Evolutionary conservation across 2,888 invertebrate genomes (phyloP).

Genomic region (Aphodius granarius): DNA sequence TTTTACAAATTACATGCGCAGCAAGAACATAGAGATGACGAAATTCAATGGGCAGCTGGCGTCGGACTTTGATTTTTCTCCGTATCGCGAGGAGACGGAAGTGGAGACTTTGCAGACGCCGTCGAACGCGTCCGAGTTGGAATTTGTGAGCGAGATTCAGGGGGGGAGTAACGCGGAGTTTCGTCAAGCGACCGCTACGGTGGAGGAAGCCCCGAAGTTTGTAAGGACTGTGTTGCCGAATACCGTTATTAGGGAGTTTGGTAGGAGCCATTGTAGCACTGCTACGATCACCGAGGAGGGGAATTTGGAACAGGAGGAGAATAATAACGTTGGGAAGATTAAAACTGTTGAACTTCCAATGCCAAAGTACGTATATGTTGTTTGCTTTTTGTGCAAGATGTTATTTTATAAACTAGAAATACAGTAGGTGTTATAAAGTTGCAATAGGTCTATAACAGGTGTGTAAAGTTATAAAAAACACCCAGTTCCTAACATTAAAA

Average conservation of each 20-base stretch:
- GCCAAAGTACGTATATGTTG: constrained; percentile 54
- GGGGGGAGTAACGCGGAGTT: constrained; percentile 30
- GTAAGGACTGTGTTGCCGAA: constrained; percentile 54
- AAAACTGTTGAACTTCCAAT: constrained; percentile 61
- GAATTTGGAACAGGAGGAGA: constrained; percentile 45
- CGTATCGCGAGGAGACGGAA: constrained; percentile 53
- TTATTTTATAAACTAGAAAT: too few species aligned
- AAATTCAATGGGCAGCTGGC: constrained; percentile 51
- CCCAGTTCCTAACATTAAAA: too few species aligned
- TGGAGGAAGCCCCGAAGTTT: constrained; percentile 49
- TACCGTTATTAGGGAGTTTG: constrained; percentile 51
- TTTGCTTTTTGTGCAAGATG: too few species aligned
- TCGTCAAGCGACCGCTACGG: constrained; percentile 36
- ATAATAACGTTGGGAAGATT: constrained; percentile 13
- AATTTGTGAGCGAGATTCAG: constrained; percentile 55
- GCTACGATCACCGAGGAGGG: constrained; percentile 20
- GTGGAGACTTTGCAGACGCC: constrained; percentile 71
- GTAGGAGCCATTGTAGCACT: background rate
- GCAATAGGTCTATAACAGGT: too few species aligned
- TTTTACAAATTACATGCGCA: constrained; percentile 74
- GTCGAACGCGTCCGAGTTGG: constrained; percentile 76
- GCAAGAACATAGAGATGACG: constrained; percentile 65
- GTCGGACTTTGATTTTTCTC: constrained; percentile 40
- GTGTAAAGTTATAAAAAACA: too few species aligned
- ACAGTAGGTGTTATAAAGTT: too few species aligned